A percentile compares a stretch with the other conserved stretches of the same genome.
Evolutionary conservation across 2,113 vertebrate species (phyloP).

Genomic region (Egretta garzetta): DNA sequence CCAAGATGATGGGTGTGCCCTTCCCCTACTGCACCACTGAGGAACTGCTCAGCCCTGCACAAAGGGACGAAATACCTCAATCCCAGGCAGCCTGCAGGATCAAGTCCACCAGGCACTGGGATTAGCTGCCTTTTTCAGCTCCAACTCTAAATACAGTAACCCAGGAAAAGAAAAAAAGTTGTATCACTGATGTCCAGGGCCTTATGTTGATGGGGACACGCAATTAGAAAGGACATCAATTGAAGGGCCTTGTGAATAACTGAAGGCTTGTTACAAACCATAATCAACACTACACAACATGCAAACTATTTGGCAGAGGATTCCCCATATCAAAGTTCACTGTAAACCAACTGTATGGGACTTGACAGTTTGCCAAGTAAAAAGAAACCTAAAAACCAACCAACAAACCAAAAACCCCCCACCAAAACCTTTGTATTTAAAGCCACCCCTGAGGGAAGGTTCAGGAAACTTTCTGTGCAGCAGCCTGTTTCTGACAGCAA

Average conservation of each 20-base stretch:
- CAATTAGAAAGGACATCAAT: not conserved
- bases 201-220: not conserved
- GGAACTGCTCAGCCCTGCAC: not conserved
- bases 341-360: not conserved
- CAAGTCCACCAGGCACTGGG: not conserved
- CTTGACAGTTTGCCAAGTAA: not conserved
- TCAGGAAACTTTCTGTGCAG: not conserved
- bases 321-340: not conserved
- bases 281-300: not conserved
- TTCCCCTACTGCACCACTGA: not conserved
- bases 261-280: not conserved
- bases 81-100: not conserved
- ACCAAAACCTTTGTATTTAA: not conserved
- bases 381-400: not conserved
- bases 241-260: not conserved
- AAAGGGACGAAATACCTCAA: not conserved
- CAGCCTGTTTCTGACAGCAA: not conserved
- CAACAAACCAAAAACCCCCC: not conserved
- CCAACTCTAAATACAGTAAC: not conserved
- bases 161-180: not conserved
- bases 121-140: not conserved
- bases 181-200: accelerated
- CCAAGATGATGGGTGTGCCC: not conserved
- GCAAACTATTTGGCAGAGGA: not conserved
- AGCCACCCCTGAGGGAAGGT: not conserved